Evolutionary conservation across 2,797 vertebrate species (phyloP), one percentile per base, ranked within the genome.

Genomic region (Pogonophryne albipinna): DNA sequence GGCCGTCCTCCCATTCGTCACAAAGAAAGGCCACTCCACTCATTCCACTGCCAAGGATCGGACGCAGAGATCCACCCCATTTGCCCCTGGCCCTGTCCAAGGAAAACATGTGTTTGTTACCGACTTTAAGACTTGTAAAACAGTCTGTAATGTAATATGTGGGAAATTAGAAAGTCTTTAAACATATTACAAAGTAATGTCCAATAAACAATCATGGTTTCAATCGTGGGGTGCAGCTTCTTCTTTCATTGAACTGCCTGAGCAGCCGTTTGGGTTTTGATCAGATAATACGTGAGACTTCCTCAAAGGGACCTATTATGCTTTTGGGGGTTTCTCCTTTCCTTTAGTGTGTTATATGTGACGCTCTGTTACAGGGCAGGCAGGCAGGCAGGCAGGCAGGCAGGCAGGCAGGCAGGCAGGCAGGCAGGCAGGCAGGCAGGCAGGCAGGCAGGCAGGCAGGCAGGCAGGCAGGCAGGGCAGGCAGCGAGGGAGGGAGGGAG

Each of bases 11-110:
- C n/a, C n/a, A n/a, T n/a, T n/a, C n/a, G n/a, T 20, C 10, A 8
- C 9, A 4, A 34, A 0, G 5, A 14, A 9, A 50, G 7, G 45
- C 23, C 0, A 1, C n/a, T 4, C 4, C 9, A 55, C 4, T 13
- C 60, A 14, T 51, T 6, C 11, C 59, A 8, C 6, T 85, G 67
- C 46, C 42, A 10, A 3, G 17, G 0, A 61, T 4, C 9, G 2
- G 56, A 82, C 15, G 61, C 51, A 58, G 61, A 31, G 41, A 7
- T 85, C 16, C 73, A 82, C 38, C 73, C 73, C 2, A 79, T 85
- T 56, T 85, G 79, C 58, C 66, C 83, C 23, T 71, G 69, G 76
- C 38, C 73, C 60, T 38, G 2, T n/a, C 41, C 15, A 45, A 23
- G 16, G 51, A 11, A 56, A 53, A 2, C n/a, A 31, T 27, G 4